A percentile compares a stretch with the other conserved stretches of the same genome.
Conservation (phyloP, 2,888 invertebrate genomes). For the Drosophila gaucha region DNA sequence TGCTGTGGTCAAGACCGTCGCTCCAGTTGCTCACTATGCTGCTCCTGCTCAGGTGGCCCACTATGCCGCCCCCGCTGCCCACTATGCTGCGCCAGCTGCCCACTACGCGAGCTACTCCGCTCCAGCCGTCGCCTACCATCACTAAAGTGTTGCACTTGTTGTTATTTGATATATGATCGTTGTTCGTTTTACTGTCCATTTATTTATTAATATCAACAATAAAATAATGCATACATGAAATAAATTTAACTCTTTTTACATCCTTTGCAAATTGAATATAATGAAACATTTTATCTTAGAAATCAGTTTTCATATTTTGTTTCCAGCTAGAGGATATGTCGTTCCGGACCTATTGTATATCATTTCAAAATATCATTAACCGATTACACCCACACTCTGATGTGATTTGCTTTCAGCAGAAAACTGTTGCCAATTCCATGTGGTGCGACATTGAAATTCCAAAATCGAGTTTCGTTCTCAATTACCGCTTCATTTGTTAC, state of each 20-base stretch:
- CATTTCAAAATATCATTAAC: slow-evolving; percentile 43
- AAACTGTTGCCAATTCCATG: slow-evolving; percentile 57
- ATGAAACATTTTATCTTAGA: neutral
- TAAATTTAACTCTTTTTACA: neutral
- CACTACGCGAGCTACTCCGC: slow-evolving; percentile 48
- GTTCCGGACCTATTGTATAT: neutral
- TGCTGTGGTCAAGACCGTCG: slow-evolving; percentile 46
- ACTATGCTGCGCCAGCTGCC: slow-evolving; percentile 61
- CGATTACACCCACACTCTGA: slow-evolving; percentile 49
- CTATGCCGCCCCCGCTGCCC: slow-evolving; percentile 49
- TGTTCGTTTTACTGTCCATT: slow-evolving; percentile 60
- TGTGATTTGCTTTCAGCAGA: slow-evolving; percentile 25
- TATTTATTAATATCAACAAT: slow-evolving; percentile 74
- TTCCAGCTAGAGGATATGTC: no score
- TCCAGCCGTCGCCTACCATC: slow-evolving; percentile 67
- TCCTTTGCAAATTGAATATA: neutral
- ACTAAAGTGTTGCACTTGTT: slow-evolving; percentile 49
- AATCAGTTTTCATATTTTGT: neutral
- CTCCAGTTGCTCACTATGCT: slow-evolving; percentile 49
- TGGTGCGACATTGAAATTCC: slow-evolving; percentile 77
- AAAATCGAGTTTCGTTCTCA: slow-evolving; percentile 57
- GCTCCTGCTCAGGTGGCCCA: slow-evolving; percentile 51
- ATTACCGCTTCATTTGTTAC: slow-evolving; percentile 64
- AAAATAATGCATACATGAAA: slow-evolving; percentile 63
- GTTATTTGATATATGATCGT: slow-evolving; percentile 48